A percentile compares a stretch with the other conserved stretches of the same genome.
These are phyloP conservation scores for Trinectes maculatus DNA, from an alignment of 2,113 vertebrate species.

Conservation along the genomic window DNA sequence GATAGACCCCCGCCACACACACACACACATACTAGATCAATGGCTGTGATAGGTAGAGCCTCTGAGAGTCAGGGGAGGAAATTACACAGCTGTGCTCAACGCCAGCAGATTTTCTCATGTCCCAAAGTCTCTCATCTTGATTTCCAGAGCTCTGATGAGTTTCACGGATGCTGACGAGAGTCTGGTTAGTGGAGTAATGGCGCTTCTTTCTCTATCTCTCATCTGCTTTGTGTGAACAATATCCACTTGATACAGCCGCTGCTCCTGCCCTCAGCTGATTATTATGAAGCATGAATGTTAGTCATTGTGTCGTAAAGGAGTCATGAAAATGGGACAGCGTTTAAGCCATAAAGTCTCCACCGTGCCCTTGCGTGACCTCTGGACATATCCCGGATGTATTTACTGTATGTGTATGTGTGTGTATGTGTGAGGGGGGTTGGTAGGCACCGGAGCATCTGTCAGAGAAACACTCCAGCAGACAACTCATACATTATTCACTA, in stretches of 20 bases:
- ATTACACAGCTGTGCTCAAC: slow-evolving; percentile 62
- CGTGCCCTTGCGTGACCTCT: slow-evolving; percentile 69
- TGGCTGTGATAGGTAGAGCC: slow-evolving; percentile 66
- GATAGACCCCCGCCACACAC: slow-evolving; percentile 18
- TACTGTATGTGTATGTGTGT: slow-evolving; percentile 13
- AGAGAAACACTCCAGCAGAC: slow-evolving; percentile 50
- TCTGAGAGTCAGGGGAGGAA: slow-evolving; percentile 67
- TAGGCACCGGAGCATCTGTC: slow-evolving; percentile 71
- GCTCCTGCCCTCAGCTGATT: slow-evolving; percentile 17
- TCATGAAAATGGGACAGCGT: background rate
- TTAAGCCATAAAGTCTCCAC: slow-evolving; percentile 16
- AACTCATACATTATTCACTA: slow-evolving; percentile 78
- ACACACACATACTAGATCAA: slow-evolving; percentile 69
- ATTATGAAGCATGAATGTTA: slow-evolving; percentile 9
- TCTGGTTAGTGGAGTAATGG: slow-evolving; percentile 11
- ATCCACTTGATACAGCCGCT: slow-evolving; percentile 41
- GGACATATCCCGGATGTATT: slow-evolving; percentile 26
- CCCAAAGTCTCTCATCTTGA: slow-evolving; percentile 57
- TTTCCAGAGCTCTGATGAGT: slow-evolving; percentile 65
- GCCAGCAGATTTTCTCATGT: slow-evolving; percentile 62
- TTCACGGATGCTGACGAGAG: slow-evolving; percentile 46
- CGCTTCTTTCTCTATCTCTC: slow-evolving; percentile 15
- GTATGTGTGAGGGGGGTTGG: slow-evolving; percentile 14
- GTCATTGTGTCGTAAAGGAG: slow-evolving; percentile 3
- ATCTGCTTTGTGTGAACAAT: slow-evolving; percentile 45